Evolutionary conservation across 2,888 invertebrate species (phyloP).

Genomic region (Apamea monoglypha): DNA sequence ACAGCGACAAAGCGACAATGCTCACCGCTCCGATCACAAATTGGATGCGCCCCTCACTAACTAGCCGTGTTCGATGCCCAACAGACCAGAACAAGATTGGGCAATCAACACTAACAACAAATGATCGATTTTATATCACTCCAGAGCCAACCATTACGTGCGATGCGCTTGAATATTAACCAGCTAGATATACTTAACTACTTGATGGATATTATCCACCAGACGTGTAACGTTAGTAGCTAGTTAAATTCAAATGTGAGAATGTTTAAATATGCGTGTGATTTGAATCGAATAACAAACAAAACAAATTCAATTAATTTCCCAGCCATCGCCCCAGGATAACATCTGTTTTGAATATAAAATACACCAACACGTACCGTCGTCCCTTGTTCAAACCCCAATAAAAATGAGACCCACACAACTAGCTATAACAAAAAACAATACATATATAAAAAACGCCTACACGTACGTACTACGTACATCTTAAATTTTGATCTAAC

Average conservation of each 20-base stretch:
- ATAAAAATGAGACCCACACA: slow-evolving; percentile 86
- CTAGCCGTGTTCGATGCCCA: slow-evolving; percentile 64
- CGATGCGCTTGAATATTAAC: slow-evolving; percentile 67
- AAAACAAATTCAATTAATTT: slow-evolving; percentile 87
- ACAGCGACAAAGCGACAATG: slow-evolving; percentile 66
- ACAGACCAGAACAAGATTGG: slow-evolving; percentile 72
- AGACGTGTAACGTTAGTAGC: slow-evolving; percentile 66
- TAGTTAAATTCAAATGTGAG: slow-evolving; percentile 78
- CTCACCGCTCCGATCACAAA: slow-evolving; percentile 69
- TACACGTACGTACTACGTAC: slow-evolving; percentile 84
- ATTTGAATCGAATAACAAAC: slow-evolving; percentile 85
- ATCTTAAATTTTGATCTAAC: slow-evolving; percentile 89
- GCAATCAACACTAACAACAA: slow-evolving; percentile 71
- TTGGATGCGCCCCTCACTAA: slow-evolving; percentile 75
- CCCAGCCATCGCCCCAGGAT: slow-evolving; percentile 83
- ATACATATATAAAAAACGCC: slow-evolving; percentile 78
- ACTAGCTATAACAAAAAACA: slow-evolving; percentile 82
- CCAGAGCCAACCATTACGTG: slow-evolving; percentile 48
- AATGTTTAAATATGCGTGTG: slow-evolving; percentile 83
- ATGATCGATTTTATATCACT: slow-evolving; percentile 66
- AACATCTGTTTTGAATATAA: slow-evolving; percentile 90
- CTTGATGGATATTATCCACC: slow-evolving; percentile 67
- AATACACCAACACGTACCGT: slow-evolving; percentile 81
- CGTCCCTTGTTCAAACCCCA: slow-evolving; percentile 83
- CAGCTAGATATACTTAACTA: slow-evolving; percentile 53